Evolutionary conservation across 2,888 invertebrate species (phyloP), one percentile per base, ranked within the genome.

Genomic region (Elaeidobius kamerunicus): DNA sequence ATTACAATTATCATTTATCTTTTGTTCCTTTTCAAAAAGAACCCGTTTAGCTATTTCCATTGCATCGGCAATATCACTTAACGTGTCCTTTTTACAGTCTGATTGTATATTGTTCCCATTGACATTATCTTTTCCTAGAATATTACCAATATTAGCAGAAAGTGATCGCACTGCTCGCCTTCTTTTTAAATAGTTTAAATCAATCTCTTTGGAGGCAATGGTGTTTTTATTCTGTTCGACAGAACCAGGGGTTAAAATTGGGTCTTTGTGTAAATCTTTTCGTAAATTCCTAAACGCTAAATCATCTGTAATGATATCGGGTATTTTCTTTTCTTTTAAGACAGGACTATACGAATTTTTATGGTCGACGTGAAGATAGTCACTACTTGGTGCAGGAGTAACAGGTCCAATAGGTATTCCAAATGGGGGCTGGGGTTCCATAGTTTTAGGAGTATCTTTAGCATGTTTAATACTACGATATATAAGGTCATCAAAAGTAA

Each of bases 351-450:
- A 73, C 59, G 77, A 77, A 14, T 61, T 55, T 50, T 81, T 80
- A 2, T 88, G 86, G 11, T 79, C 80, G 1, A 85, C 86, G 67
- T 91, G 91, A 48, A 93, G 76, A 67, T 94, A 94, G 70, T 93
- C 91, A 62, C 84, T 88, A 55, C 85, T 84, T 0, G 91, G 81
- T 3, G 90, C 86, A 1, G 86, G 83, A 0, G 87, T 81, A 16
- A 91, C 84, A 9, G 91, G 91, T 2, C 90, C 89, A 28, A 92
- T 70, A 0, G 93, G 93, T 66, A 94, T 93, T 15, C 93, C 93
- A 69, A 94, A 94, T 1, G 88, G 91, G 28, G 90, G 91, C 67
- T 93, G 93, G 12, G 87, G 88, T 45, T 92, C 91, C 2, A 82
- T 67, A 4, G 86, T 80, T 69, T 84, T 86, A 34, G 83, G 72